phyloP scores from a whole-genome alignment of 1,140 invertebrate genomes.

The Nomia melanderi region DNA sequence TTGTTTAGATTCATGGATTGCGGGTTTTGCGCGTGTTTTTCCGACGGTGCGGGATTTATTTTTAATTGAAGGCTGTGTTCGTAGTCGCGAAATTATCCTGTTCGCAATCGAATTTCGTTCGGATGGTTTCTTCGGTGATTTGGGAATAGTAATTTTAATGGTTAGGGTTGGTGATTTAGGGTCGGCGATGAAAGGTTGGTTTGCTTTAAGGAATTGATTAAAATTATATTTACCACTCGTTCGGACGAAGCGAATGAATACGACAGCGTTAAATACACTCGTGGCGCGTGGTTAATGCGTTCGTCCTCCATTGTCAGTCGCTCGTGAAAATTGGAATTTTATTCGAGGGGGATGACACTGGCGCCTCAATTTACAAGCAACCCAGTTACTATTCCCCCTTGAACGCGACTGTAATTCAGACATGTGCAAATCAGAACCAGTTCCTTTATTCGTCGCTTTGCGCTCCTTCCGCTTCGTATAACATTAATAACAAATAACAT shows the following conservation, averaged over 20 bases:
- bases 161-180: too few species aligned
- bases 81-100: too few species aligned
- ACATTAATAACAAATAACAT: background rate
- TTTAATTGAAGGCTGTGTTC: too few species aligned
- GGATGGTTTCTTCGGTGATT: too few species aligned
- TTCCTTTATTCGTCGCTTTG: background rate
- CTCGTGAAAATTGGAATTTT: constrained; percentile 4
- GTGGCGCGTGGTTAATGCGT: constrained; percentile 1
- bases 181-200: too few species aligned
- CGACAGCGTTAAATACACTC: background rate
- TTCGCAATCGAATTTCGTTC: too few species aligned
- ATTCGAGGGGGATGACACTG: background rate
- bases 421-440: background rate
- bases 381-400: background rate
- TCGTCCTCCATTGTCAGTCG: background rate
- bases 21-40: too few species aligned
- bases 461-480: background rate
- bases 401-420: background rate
- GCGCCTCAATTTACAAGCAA: background rate
- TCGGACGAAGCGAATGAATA: background rate
- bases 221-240: background rate
- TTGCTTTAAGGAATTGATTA: background rate
- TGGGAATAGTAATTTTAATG: too few species aligned
- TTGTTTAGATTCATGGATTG: too few species aligned
- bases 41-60: too few species aligned